These are phyloP conservation scores for Onychorhynchus coronatus DNA, from an alignment of 2,113 vertebrate species.

Conservation along the genomic window DNA sequence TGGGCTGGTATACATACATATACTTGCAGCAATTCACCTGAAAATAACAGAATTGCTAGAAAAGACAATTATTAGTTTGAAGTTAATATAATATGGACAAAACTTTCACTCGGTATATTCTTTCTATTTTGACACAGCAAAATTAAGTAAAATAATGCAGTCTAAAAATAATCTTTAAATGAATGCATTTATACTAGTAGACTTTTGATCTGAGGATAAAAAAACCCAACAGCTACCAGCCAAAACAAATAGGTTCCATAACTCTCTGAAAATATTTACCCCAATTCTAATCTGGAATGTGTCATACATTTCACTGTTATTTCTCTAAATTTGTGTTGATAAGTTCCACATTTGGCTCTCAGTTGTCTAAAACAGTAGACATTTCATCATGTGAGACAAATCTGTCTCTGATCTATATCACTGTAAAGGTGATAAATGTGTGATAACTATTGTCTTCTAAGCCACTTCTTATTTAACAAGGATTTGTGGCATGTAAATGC, in stretches of 20 bases:
- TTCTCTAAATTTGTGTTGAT: neutral
- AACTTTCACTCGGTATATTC: neutral
- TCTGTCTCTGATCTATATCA: neutral
- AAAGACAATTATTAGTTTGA: neutral
- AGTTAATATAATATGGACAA: neutral
- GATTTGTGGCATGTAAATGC: neutral
- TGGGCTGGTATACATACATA: neutral
- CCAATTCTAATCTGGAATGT: neutral
- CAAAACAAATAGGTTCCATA: no score
- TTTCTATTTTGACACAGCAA: neutral
- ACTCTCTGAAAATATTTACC: accelerated
- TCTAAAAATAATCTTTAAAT: neutral
- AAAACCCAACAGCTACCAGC: accelerated
- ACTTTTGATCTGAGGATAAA: neutral
- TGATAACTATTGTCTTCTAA: neutral
- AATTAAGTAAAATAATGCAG: neutral
- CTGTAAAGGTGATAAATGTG: neutral
- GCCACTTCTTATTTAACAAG: neutral
- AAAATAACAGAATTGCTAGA: neutral
- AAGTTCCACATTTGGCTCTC: neutral
- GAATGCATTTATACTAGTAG: neutral
- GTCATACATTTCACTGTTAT: neutral
- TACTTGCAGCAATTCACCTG: neutral
- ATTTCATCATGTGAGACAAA: neutral
- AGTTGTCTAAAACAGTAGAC: neutral